A percentile compares a stretch with the other conserved stretches of the same genome.
phyloP scores from a whole-genome alignment of 53 echinoderm and acorn worm species.

The Luidia sarsii region DNA sequence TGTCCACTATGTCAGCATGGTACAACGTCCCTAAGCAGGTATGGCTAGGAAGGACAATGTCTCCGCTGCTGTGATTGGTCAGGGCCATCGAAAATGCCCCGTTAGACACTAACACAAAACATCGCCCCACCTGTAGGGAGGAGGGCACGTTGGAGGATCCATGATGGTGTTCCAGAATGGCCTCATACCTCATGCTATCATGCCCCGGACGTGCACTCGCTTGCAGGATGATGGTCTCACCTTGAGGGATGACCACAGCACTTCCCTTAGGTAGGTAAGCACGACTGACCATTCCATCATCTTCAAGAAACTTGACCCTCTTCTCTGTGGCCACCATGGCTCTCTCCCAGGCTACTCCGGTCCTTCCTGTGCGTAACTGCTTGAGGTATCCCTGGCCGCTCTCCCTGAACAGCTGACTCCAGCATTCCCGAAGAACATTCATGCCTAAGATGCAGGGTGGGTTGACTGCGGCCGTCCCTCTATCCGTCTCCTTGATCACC shows the following conservation, averaged over 20 bases:
- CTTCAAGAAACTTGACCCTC: neutral
- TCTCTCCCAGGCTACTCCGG: neutral
- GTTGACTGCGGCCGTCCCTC: neutral
- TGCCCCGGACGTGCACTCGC: neutral
- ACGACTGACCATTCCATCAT: neutral
- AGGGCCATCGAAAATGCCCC: neutral
- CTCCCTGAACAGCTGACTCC: neutral
- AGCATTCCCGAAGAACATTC: conserved; percentile 6
- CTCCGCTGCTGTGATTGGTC: neutral
- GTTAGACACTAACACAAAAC: neutral
- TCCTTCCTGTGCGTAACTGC: neutral
- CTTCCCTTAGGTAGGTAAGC: neutral
- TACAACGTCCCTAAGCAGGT: neutral
- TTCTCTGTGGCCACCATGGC: neutral
- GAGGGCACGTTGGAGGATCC: neutral
- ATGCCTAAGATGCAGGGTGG: conserved; percentile 15
- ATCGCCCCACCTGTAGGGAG: neutral
- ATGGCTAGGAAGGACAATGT: conserved; percentile 3
- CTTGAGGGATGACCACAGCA: neutral
- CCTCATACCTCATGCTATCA: neutral
- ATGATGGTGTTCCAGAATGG: neutral
- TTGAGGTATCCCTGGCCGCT: neutral
- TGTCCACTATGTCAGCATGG: neutral
- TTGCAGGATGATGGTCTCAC: neutral
- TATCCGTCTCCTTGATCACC: neutral